Percentiles rank a stretch among this genome's conserved stretches.
phyloP scores from a whole-genome alignment of 2,888 invertebrate genomes.

The Lasiommata megera region DNA sequence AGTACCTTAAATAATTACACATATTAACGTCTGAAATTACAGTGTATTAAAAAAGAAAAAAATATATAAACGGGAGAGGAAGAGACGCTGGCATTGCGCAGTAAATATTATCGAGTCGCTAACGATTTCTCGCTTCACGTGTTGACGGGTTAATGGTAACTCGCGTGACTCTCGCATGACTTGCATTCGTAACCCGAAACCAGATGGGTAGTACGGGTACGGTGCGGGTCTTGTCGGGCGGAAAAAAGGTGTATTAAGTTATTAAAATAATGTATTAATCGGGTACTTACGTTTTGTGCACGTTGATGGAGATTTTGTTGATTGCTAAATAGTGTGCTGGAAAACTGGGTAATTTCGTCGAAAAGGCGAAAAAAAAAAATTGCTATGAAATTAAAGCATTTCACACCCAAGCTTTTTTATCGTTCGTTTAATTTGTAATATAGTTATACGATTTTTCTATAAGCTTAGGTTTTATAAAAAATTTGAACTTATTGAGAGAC shows the following conservation, averaged over 20 bases:
- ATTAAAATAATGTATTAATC: background rate
- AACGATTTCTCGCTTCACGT: constrained; percentile 35
- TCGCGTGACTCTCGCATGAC: constrained; percentile 31
- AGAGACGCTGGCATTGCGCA: constrained; percentile 8
- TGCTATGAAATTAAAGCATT: no score
- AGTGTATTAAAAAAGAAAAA: background rate
- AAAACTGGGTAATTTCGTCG: no score
- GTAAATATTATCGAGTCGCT: constrained; percentile 32
- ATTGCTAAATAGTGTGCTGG: no score
- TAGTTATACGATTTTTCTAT: no score
- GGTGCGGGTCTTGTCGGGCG: constrained; percentile 9
- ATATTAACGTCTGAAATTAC: constrained; percentile 17
- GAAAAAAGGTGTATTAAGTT: constrained; percentile 6
- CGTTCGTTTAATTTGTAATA: no score
- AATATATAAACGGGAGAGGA: no score
- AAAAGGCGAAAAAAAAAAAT: no score
- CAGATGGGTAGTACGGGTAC: no score
- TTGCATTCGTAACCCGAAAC: constrained; percentile 30
- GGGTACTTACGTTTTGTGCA: background rate
- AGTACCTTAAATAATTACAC: constrained; percentile 17
- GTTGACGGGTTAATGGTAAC: constrained; percentile 41
- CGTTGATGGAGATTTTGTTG: no score
- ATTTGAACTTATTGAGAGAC: no score
- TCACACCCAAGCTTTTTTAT: no score
- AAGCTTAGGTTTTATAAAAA: no score